Base-by-base conservation (phyloP, 2,113 vertebrate species). In the Orthonyx spaldingii region DNA sequence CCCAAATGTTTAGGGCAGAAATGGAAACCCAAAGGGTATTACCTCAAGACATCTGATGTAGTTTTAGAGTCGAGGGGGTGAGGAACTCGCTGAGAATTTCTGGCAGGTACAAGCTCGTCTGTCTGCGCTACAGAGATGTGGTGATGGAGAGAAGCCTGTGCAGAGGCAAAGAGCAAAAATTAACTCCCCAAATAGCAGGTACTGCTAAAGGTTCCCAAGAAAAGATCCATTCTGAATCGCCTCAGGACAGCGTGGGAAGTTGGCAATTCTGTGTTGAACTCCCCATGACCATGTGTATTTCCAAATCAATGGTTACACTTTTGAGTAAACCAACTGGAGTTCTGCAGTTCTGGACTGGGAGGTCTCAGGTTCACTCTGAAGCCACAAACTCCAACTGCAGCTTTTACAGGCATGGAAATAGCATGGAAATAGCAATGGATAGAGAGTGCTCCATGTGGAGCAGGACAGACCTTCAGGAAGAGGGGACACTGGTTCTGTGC, bases 31-130 rank as follows among this genome's bases (percentile, higher is more conserved):
- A 16, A 39, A 69, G 52, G 24, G 23, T 1, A 11, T 98, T 97
- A 99, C 99, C 99, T 99, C 98, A 99, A 98, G 97, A 99, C 99
- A 94, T 99, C 99, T 77, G 99, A 99, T 77, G 99, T 99, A 97
- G 99, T 99, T 97, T 99, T 99, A 85, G 99, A 99, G 98, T 99
- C 99, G 49, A 99, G 98, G 93, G 99, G 99, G 87, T 99, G 99
- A 89, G 99, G 98, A 86, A 98, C 98, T 97, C 98, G 98, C 98
- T 99, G 99, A 46, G 98, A 98, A 75, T 97, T 99, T 98, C 99
- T 99, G 94, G 98, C 98, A 84, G 99, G 97, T 87, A 98, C 97
- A 41, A 99, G 98, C 96, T 99, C 99, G 4, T 99, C 99, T 27
- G 97, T 98, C 97, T 99, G 99, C 33, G 98, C 98, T 71, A 99